Evolutionary conservation across 2,888 invertebrate genomes (phyloP), one percentile per base, ranked within the genome.

Genomic region (Andrena camellia): DNA sequence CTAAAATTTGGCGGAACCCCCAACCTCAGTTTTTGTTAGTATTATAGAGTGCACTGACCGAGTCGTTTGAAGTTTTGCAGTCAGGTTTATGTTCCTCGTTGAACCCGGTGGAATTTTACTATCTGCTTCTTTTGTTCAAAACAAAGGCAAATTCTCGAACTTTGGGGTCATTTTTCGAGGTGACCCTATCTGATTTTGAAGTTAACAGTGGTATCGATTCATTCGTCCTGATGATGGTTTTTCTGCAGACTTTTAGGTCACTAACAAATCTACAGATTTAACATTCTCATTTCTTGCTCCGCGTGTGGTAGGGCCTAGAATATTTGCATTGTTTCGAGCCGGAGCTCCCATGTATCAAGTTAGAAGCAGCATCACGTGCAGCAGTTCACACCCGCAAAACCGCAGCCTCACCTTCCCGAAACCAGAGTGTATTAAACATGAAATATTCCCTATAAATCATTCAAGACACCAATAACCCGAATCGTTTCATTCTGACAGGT

Each of bases 391-490:
- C 0, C 42, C 59, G 31, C 6, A 17, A 64, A 79, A 79, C 59
- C 64, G 60, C 66, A 66, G 66, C 50, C 50, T 26, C 13, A 13
- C n/a, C 48, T 79, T 79, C 71, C 67, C 80, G 48, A 54, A 57
- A 64, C 48, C 52, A 31, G 31, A 79, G 35, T 70, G 48, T 66
- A 71, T 62, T 62, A 71, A 71, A 48, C 52, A 33, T 13, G 20
- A 4, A 13, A 23, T 20, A 6, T 33, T 26, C n/a, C 29, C n/a
- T 13, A 62, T 72, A 71, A 72, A 79, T 78, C 80, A 67, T 72
- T 42, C 42, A 54, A 10, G n/a, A 8, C 8, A 59, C 52, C 71
- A 35, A 59, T 50, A 70, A 31, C 26, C 8, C 23, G 35, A 50
- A 8, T 50, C 20, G 17, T 50, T 35, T 42, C 17, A 5, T 33